Base-by-base conservation (phyloP, 2,888 invertebrate genomes). In the Drosophila mimica region DNA sequence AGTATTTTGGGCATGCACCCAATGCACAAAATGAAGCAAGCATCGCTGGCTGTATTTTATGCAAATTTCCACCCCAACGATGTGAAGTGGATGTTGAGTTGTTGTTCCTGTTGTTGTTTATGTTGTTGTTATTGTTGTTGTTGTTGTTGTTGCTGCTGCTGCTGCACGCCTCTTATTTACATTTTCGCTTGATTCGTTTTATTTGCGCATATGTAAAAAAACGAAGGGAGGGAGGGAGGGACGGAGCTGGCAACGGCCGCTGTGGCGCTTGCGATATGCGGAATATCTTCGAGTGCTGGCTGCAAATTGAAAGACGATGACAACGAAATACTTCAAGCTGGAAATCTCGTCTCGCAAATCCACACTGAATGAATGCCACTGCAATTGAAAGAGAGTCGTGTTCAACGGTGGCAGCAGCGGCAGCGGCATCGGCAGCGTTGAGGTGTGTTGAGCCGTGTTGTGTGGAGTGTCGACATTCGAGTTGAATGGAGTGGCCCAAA, bases 151-250 rank as follows among this genome's bases (percentile, higher is more conserved):
- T 20, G 28, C 2, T 54, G 36, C 7, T 31, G 40, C 3, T 5
- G 17, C 49, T 62, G 72, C 58, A 69, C 88, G 85, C 77, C 77
- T 82, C 75, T 91, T 89, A 89, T 89, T 91, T 91, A 82, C 89
- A 91, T 89, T 89, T 88, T 82, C 81, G 80, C 82, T 85, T 86
- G 90, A 88, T 88, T 89, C 83, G 78, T 78, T 84, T 89, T 90
- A 87, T 90, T 84, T 90, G 75, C 74, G 57, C 76, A 83, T 86
- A 89, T 83, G 87, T 58, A 81, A 31, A 54, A 28, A 11, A 7
- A 6, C 8, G 11, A 11, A 7, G 8, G n/a, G 11, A 20, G 25
- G 25, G 25, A 7, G n/a, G 13, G 7, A 20, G 17, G 34, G 28
- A 36, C n/a, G 52, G 25, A 25, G n/a, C 7, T 6, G 13, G 31